Percentiles rank a stretch among this genome's conserved stretches.
Evolutionary conservation across 2,113 vertebrate species (phyloP).

Genomic region (Tautogolabrus adspersus): DNA sequence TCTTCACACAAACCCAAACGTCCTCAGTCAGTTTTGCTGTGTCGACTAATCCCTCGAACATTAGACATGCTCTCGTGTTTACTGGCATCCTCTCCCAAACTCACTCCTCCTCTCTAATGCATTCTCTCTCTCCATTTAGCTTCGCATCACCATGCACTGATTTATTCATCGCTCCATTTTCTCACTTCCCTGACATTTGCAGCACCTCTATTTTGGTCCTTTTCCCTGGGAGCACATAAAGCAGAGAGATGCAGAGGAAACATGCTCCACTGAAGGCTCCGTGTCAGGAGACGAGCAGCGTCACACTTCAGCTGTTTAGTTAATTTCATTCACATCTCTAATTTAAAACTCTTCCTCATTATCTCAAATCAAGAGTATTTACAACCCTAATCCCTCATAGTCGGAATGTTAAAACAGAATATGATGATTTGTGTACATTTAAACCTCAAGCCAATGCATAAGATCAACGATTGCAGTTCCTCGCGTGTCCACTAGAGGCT

Average conservation of each 20-base stretch:
- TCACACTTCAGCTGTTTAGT: not conserved
- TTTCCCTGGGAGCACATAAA: constrained; percentile 4
- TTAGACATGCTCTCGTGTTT: constrained; percentile 19
- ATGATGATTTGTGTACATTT: no score
- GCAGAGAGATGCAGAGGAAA: not conserved
- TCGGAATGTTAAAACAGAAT: no score
- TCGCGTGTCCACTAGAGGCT: no score
- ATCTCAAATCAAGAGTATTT: not conserved
- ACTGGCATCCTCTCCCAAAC: not conserved
- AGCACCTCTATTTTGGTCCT: constrained; percentile 65
- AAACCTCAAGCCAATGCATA: no score
- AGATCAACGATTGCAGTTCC: no score
- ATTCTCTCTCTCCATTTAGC: constrained; percentile 38
- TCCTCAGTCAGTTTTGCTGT: not conserved
- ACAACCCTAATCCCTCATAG: not conserved
- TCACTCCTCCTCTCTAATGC: constrained; percentile 16
- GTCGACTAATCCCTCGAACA: not conserved
- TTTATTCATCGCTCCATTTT: constrained; percentile 71
- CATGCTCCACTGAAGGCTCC: not conserved
- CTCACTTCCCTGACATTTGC: constrained; percentile 45
- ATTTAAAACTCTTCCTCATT: not conserved
- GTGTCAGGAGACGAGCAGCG: not conserved
- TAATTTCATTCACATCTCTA: no score
- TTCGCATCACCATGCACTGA: constrained; percentile 25
- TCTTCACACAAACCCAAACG: not conserved